Conservation (phyloP, 2,797 vertebrate species). For the Enteromius paludinosus region DNA sequence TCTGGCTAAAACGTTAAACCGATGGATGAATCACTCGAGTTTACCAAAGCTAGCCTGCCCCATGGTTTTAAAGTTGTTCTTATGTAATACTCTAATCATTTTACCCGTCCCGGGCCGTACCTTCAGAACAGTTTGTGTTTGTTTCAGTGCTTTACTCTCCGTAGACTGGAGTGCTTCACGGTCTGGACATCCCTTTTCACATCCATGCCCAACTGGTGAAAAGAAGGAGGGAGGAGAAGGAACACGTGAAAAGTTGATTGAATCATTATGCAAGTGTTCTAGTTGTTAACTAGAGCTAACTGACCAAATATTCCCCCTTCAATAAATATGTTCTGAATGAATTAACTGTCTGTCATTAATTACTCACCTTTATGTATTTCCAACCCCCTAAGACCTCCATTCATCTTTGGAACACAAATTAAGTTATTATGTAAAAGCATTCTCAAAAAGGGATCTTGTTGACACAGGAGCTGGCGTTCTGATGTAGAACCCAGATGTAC, state of each 20-base stretch:
- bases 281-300: background rate
- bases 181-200: constrained; percentile 92
- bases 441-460: too few species aligned
- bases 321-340: background rate
- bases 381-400: background rate
- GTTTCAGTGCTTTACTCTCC: constrained; percentile 93
- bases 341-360: background rate
- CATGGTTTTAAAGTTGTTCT: background rate
- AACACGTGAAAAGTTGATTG: constrained; percentile 48
- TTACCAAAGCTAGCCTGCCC: constrained; percentile 12
- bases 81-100: constrained; percentile 4
- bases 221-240: constrained; percentile 69
- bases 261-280: background rate
- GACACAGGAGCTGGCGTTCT: too few species aligned
- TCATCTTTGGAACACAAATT: background rate
- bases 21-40: background rate
- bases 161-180: constrained; percentile 92
- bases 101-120: constrained; percentile 68
- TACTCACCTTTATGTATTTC: background rate
- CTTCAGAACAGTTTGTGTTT: constrained; percentile 73
- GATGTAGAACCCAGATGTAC: too few species aligned
- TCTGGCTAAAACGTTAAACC: background rate
- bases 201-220: constrained; percentile 83
- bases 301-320: background rate
- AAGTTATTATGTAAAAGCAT: background rate